These are phyloP conservation scores for Montipora foliosa DNA, from an alignment of 64 coral and sea anemone genomes.

Conservation along the genomic window DNA sequence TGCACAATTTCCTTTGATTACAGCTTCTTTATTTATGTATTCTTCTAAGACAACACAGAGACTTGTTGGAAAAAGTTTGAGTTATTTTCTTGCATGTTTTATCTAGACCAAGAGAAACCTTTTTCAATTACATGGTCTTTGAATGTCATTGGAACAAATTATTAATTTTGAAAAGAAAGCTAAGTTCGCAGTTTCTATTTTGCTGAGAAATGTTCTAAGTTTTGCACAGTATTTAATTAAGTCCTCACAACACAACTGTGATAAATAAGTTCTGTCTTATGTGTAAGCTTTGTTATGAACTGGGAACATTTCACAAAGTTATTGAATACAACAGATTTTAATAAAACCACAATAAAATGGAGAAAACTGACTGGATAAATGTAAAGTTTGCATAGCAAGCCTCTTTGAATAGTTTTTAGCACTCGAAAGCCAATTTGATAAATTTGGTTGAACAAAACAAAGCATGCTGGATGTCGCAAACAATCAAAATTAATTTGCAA, in stretches of 20 bases:
- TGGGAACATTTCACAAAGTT: slow-evolving; percentile 5
- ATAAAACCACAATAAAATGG: not conserved
- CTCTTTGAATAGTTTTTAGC: too few relatives aligned
- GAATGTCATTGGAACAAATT: not conserved
- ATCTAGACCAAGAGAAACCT: not conserved
- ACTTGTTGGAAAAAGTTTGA: not conserved
- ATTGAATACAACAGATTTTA: slow-evolving; percentile 35
- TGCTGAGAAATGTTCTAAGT: not conserved
- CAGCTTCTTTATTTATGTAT: not conserved
- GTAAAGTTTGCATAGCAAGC: too few relatives aligned
- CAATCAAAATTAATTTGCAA: too few relatives aligned
- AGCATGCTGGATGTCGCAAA: too few relatives aligned
- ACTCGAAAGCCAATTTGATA: too few relatives aligned
- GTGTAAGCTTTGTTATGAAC: not conserved
- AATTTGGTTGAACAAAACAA: too few relatives aligned
- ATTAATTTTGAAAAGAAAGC: not conserved
- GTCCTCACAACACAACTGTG: not conserved
- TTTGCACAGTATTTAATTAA: not conserved
- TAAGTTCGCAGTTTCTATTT: not conserved
- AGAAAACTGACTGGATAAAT: slow-evolving; percentile 18
- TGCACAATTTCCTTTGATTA: not conserved
- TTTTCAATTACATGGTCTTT: not conserved
- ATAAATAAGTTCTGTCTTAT: not conserved
- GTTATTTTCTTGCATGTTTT: slow-evolving; percentile 36
- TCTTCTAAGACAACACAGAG: not conserved